Evolutionary conservation across 1,140 invertebrate species (phyloP).

Genomic region (Zophobas morio): DNA sequence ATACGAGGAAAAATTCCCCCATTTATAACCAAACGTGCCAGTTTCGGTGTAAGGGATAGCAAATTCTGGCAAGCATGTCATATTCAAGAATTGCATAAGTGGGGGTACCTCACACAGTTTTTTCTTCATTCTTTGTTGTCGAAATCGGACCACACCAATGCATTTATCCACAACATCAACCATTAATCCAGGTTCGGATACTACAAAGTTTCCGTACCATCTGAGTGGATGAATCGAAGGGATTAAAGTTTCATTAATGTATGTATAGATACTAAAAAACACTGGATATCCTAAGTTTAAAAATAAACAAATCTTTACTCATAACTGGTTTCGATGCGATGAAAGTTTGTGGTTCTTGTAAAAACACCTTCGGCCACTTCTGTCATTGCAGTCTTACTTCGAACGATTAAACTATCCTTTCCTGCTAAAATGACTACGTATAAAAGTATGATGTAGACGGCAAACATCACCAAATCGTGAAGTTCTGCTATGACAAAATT

Average conservation of each 20-base stretch:
- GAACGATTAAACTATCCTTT: too few relatives aligned
- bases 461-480: too few relatives aligned
- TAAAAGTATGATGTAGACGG: too few relatives aligned
- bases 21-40: background rate
- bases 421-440: too few relatives aligned
- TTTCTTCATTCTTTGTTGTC: constrained; percentile 51
- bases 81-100: constrained; percentile 1
- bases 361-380: too few relatives aligned
- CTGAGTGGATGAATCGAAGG: constrained; percentile 51
- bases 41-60: background rate
- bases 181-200: constrained; percentile 51
- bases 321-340: too few relatives aligned
- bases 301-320: too few relatives aligned
- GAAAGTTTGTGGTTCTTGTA: too few relatives aligned
- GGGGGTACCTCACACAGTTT: background rate
- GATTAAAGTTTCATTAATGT: constrained; percentile 52
- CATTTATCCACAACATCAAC: constrained; percentile 57
- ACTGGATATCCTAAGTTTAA: too few relatives aligned
- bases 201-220: constrained; percentile 55
- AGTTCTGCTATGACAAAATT: too few relatives aligned
- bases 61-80: constrained; percentile 3
- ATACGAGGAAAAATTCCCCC: background rate
- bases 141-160: constrained; percentile 52
- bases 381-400: too few relatives aligned
- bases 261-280: constrained; percentile 53